Conservation (phyloP, 1,140 invertebrate species). For the Eupristina koningsbergeri region DNA sequence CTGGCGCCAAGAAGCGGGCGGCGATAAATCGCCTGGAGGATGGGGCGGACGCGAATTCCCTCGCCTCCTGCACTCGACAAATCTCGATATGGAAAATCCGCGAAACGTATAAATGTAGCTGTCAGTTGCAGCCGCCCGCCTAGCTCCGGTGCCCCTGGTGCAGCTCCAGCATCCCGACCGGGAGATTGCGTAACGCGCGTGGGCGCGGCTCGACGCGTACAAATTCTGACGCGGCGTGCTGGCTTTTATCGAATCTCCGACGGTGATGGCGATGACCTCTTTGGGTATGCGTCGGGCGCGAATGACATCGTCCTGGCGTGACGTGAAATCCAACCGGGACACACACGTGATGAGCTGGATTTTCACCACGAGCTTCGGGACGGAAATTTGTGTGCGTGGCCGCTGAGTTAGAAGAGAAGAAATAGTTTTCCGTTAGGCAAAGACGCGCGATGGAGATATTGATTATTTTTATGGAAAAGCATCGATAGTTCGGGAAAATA, state of each 20-base stretch:
- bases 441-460: not conserved
- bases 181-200: not conserved
- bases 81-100: constrained; percentile 72
- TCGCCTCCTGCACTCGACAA: constrained; percentile 61
- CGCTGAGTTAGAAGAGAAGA: not conserved
- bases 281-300: not conserved
- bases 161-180: not conserved
- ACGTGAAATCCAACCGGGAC: not conserved
- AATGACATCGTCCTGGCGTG: no score
- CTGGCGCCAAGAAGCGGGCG: not conserved
- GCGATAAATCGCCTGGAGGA: not conserved
- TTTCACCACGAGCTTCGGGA: not conserved
- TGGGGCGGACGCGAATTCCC: constrained; percentile 64
- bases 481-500: not conserved
- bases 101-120: constrained; percentile 71
- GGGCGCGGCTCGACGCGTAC: not conserved
- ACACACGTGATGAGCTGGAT: not conserved
- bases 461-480: not conserved
- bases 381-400: not conserved
- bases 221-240: not conserved
- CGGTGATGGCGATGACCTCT: not conserved
- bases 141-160: constrained; percentile 52
- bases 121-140: constrained; percentile 64
- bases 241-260: constrained; percentile 18
- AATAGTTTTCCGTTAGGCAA: not conserved